Base-by-base conservation (phyloP, 2,888 invertebrate species). In the Conchocele bisecta region DNA sequence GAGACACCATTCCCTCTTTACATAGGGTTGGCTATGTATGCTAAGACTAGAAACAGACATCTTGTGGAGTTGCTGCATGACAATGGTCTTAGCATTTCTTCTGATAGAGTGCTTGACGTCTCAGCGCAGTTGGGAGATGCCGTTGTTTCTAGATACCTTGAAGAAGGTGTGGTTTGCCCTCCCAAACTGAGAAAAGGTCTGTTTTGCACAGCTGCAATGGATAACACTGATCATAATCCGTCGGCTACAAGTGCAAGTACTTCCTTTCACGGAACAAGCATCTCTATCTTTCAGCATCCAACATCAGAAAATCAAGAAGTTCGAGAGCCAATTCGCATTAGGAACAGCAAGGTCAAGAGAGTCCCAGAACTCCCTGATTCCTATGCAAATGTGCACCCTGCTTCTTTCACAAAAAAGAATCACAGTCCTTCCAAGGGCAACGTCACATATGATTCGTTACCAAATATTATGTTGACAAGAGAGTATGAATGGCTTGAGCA, bases 191-290 rank as follows among this genome's bases (percentile, higher is more conserved):
- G 69, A 37, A 75, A 64, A 46, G 61, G 64, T 1, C 17, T 83
- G 29, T 83, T 83, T 42, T 75, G 82, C 4, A 70, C 69, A 17
- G 33, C 76, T 41, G 81, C 78, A 1, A 59, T 82, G 53, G 81
- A 83, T 39, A 83, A 82, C 58, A 83, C 80, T 22, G 80, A 81
- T 37, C 79, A 82, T 35, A 83, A 79, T 48, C 79, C 75, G 20
- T 67, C 69, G 24, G 57, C 77, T 44, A 70, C 68, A 26, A 75
- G 65, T n/a, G 61, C 68, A 54, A 37, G 39, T 17, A 31, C 64
- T n/a, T 69, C 63, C 5, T 73, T 73, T 31, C 64, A 73, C 54
- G 54, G 68, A 20, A 68, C 67, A 20, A 63, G 58, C 28, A 64
- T 73, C 42, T 73, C 73, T 3, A 11, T 72, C 2, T 67, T 61